Evolutionary conservation across 1,140 invertebrate species (phyloP).

Genomic region (Drosophila arawakana): DNA sequence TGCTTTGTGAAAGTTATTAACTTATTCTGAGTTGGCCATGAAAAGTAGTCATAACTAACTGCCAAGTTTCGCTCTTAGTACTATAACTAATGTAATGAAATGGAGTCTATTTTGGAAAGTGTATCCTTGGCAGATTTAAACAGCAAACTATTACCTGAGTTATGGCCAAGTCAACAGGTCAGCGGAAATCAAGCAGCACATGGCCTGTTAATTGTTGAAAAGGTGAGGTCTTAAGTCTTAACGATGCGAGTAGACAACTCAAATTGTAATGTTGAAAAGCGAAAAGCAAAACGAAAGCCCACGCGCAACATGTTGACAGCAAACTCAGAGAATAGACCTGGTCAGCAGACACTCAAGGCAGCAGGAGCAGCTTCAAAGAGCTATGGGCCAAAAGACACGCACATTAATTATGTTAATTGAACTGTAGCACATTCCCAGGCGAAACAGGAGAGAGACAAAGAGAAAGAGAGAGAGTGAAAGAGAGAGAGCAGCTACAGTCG

Average conservation of each 20-base stretch:
- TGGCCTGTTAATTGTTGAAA: constrained; percentile 22
- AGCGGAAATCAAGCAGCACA: not conserved
- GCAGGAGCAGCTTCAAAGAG: constrained; percentile 27
- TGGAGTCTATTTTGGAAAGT: not conserved
- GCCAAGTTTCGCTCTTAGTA: no score
- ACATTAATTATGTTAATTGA: constrained; percentile 81
- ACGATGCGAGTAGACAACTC: constrained; percentile 3
- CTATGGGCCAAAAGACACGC: constrained; percentile 33
- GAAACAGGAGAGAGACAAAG: constrained; percentile 2
- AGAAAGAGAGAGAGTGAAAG: constrained; percentile 17
- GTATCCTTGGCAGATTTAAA: constrained; percentile 23
- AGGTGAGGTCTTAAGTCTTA: constrained; percentile 1
- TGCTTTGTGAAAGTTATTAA: constrained; percentile 25
- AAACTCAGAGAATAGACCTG: constrained; percentile 10
- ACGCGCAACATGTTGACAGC: constrained; percentile 36
- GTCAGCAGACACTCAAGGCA: not conserved
- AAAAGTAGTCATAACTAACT: constrained; percentile 14
- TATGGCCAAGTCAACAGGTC: constrained; percentile 21
- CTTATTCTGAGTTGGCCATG: constrained; percentile 8
- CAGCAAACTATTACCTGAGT: not conserved
- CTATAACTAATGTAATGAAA: no score
- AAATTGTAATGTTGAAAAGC: constrained; percentile 25
- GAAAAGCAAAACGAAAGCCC: constrained; percentile 24
- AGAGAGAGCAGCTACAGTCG: constrained; percentile 44
- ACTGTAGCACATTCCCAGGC: constrained; percentile 57